phyloP scores from a whole-genome alignment of 2,888 invertebrate genomes.

The Zygaena filipendulae region DNA sequence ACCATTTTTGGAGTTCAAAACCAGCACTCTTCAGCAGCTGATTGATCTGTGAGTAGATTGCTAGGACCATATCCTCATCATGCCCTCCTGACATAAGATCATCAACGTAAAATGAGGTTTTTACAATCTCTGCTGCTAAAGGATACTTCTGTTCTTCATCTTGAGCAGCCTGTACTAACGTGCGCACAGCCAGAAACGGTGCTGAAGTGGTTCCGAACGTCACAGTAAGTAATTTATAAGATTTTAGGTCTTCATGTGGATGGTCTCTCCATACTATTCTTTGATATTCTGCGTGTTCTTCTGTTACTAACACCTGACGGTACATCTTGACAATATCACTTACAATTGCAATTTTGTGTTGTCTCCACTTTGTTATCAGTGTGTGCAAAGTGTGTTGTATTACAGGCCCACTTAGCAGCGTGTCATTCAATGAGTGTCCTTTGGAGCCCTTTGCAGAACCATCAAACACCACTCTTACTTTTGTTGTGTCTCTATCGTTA shows the following conservation, averaged over 20 bases:
- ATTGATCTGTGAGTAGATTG: conserved; percentile 14
- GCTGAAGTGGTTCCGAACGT: conserved; percentile 18
- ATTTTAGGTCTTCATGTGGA: conserved; percentile 7
- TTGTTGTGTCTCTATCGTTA: conserved; percentile 17
- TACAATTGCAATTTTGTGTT: conserved; percentile 16
- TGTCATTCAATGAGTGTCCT: conserved; percentile 16
- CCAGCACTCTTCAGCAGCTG: conserved; percentile 20
- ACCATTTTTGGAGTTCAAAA: conserved; percentile 24
- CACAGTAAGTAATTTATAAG: conserved; percentile 13
- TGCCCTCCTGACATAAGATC: conserved; percentile 17
- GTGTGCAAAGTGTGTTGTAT: conserved; percentile 19
- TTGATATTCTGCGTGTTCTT: conserved; percentile 18
- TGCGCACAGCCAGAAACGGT: conserved; percentile 18
- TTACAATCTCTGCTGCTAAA: conserved; percentile 8
- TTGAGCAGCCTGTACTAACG: conserved; percentile 14
- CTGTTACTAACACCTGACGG: conserved; percentile 15
- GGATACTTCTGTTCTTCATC: conserved; percentile 18
- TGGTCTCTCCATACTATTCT: conserved; percentile 17
- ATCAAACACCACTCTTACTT: conserved; percentile 19
- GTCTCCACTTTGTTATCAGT: conserved; percentile 19
- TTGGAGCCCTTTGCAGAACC: conserved; percentile 14
- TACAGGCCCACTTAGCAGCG: conserved; percentile 15
- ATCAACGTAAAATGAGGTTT: conserved; percentile 15
- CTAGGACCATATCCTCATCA: conserved; percentile 9
- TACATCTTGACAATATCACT: conserved; percentile 23